A percentile compares a stretch with the other conserved stretches of the same genome.
These are phyloP conservation scores for Pollenia griseotomentosa DNA, from an alignment of 2,888 invertebrate species.

Conservation along the genomic window DNA sequence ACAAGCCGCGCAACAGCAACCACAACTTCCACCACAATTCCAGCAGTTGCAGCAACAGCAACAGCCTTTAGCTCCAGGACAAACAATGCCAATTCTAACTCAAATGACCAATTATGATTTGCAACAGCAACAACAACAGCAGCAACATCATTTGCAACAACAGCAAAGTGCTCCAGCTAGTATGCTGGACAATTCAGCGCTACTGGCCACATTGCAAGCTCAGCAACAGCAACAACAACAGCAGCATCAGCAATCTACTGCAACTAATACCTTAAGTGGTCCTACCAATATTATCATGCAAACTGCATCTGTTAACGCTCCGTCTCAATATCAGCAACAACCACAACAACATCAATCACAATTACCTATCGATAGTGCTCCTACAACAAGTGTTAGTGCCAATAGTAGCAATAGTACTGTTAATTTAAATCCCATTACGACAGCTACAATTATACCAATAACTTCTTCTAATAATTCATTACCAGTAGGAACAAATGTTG, in stretches of 20 bases:
- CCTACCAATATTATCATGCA: constrained; percentile 75
- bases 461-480: constrained; percentile 69
- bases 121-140: constrained; percentile 75
- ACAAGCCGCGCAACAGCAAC: constrained; percentile 67
- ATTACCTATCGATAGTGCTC: constrained; percentile 77
- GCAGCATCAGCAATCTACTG: constrained; percentile 32
- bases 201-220: constrained; percentile 80
- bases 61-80: constrained; percentile 76
- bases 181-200: constrained; percentile 79
- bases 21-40: constrained; percentile 74
- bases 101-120: constrained; percentile 80
- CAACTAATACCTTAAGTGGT: constrained; percentile 66
- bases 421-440: constrained; percentile 75
- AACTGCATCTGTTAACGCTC: constrained; percentile 67
- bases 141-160: constrained; percentile 74
- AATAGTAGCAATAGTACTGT: constrained; percentile 79
- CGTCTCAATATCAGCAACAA: constrained; percentile 71
- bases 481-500: constrained; percentile 30
- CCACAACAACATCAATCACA: constrained; percentile 73
- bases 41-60: constrained; percentile 80
- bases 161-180: constrained; percentile 81
- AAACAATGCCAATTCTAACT: constrained; percentile 81
- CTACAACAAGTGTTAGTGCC: constrained; percentile 81
- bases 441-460: constrained; percentile 72
- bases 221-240: constrained; percentile 80